Evolutionary conservation across 2,888 invertebrate species (phyloP).

Genomic region (Mimachlamys varia): DNA sequence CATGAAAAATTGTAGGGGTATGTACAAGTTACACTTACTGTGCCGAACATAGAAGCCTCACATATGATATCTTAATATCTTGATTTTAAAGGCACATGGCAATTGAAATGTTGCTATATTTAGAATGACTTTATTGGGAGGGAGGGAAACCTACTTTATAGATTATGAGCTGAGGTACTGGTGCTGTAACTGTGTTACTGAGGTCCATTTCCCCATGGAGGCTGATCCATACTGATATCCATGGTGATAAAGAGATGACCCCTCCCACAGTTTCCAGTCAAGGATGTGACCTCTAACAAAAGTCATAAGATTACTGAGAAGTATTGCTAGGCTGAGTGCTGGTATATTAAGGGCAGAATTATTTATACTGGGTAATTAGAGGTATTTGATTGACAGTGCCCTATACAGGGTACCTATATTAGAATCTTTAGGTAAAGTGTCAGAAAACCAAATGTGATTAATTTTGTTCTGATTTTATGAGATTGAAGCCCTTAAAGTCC

Average conservation of each 20-base stretch:
- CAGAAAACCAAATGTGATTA: conserved; percentile 19
- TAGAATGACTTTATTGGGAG: not conserved
- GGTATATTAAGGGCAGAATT: not conserved
- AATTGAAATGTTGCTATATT: not conserved
- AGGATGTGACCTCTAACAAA: too few species aligned
- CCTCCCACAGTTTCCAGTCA: not conserved
- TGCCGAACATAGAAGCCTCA: too few species aligned
- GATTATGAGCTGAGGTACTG: not conserved
- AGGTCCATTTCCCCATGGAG: not conserved
- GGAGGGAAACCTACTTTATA: not conserved
- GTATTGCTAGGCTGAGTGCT: not conserved
- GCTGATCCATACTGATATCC: not conserved
- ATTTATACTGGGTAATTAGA: not conserved
- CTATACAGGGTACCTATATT: too few species aligned
- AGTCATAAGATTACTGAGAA: too few species aligned
- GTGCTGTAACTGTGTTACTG: not conserved
- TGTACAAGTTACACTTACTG: too few species aligned
- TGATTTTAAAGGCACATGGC: not conserved
- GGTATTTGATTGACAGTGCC: too few species aligned
- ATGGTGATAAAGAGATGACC: not conserved
- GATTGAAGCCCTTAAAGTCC: conserved; percentile 17
- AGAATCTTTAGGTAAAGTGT: not conserved
- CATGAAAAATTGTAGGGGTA: too few species aligned
- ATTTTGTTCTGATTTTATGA: not conserved
- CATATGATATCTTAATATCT: not conserved